Base-by-base conservation (phyloP, 2,113 vertebrate species). In the Syngnathoides biaculeatus region DNA sequence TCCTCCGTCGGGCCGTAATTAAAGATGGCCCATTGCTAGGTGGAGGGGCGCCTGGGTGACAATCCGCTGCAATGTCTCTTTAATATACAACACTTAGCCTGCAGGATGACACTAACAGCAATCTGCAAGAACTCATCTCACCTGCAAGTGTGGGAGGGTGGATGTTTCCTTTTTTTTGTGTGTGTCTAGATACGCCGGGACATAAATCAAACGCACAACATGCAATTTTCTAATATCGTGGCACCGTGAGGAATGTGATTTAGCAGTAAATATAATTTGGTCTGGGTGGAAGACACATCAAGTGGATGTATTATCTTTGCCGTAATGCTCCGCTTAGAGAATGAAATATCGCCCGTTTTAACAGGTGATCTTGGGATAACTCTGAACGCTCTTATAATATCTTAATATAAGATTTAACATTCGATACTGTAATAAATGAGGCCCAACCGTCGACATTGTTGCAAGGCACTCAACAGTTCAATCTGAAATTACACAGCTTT, bases 81-180 rank as follows among this genome's bases (percentile, higher is more conserved):
- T 91, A 90, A 90, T 90, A 91, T 91, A 89, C 88, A 89, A 88
- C 88, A 88, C 88, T 86, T 88, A 89, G 81, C 88, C 82, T 43
- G 48, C 82, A 85, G 86, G 88, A 84, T 88, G 86, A 91, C 86
- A 91, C 83, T 78, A 87, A 87, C 84, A 80, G 90, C 87, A 90
- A 89, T 91, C 85, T 90, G 86, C 82, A 71, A 74, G 80, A 86
- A 87, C 84, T 86, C 88, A 89, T 90, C 88, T 90, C 78, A 84
- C 77, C 81, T 87, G 79, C 70, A 26, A 75, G 70, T 53, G 79
- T 70, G 77, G 83, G 81, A 67, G 89, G 84, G 80, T 67, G 76
- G 75, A 57, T 74, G 47, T 48, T 26, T 68, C 50, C 7, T 60
- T 65, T 62, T 71, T 71, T 64, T 66, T 64, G 68, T 19, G 4